These are phyloP conservation scores for Protophormia terraenovae DNA, from an alignment of 2,888 invertebrate species.

Conservation along the genomic window DNA sequence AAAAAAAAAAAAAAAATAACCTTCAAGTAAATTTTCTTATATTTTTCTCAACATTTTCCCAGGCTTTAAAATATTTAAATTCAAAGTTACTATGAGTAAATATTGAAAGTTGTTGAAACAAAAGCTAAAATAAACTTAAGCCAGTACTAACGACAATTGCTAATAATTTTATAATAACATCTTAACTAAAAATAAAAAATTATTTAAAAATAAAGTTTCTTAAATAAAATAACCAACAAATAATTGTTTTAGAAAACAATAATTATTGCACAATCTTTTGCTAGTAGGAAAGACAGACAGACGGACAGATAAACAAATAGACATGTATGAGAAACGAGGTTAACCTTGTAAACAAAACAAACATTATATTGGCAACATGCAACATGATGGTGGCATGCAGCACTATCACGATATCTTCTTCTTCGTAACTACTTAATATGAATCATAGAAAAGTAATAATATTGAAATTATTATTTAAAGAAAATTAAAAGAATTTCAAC, in stretches of 20 bases:
- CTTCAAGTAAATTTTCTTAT: too few relatives aligned
- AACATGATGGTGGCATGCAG: conserved; percentile 25
- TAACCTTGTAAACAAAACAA: conserved; percentile 41
- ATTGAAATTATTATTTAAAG: not conserved
- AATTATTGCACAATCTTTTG: conserved; percentile 49
- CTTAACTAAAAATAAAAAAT: conserved; percentile 29
- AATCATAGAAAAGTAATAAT: too few relatives aligned
- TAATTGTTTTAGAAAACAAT: conserved; percentile 45
- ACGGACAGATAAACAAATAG: too few relatives aligned
- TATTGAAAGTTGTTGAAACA: conserved; percentile 29
- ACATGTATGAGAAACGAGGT: conserved; percentile 55
- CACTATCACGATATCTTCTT: conserved; percentile 20
- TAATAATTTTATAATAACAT: conserved; percentile 5
- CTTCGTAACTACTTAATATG: not conserved
- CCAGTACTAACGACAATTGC: not conserved
- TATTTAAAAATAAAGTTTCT: not conserved
- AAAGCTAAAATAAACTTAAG: conserved; percentile 22
- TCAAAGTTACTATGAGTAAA: not conserved
- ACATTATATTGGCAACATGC: conserved; percentile 35
- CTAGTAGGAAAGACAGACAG: too few relatives aligned
- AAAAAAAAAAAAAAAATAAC: too few relatives aligned
- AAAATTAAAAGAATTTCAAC: too few relatives aligned
- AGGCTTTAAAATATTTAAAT: not conserved
- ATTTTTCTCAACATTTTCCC: not conserved
- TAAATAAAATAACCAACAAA: not conserved